A percentile compares a stretch with the other conserved stretches of the same genome.
Conservation (phyloP, 2,113 vertebrate species). For the Neoarius graeffei region DNA sequence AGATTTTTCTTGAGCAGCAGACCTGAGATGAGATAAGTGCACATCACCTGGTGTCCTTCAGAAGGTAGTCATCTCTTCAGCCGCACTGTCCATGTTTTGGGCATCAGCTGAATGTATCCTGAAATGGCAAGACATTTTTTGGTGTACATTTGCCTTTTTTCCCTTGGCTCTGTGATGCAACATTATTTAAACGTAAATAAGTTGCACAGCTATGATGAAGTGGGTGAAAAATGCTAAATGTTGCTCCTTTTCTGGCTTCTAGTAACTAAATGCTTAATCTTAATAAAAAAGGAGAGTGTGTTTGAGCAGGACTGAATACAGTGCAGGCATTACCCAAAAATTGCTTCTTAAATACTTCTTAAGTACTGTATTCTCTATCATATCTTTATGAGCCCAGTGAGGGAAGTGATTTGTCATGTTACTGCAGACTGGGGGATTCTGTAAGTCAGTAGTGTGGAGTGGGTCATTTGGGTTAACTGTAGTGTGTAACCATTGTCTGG, state of each 20-base stretch:
- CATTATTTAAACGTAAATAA: not conserved
- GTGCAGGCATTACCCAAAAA: not conserved
- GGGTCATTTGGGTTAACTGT: not conserved
- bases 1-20: not conserved
- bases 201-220: not conserved
- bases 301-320: not conserved
- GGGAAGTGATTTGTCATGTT: not conserved
- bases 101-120: not conserved
- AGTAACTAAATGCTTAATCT: not conserved
- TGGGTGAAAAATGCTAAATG: not conserved
- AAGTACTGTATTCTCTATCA: not conserved
- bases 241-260: not conserved
- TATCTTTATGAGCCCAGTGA: not conserved
- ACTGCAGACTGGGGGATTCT: not conserved
- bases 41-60: too few species aligned
- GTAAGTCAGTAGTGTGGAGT: not conserved
- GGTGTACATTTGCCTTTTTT: not conserved
- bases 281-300: not conserved
- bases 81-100: not conserved
- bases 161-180: not conserved
- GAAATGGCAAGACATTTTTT: not conserved
- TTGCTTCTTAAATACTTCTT: not conserved
- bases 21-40: too few species aligned
- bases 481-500: not conserved
- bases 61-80: not conserved